Evolutionary conservation across 2,113 vertebrate species (phyloP), one percentile per base, ranked within the genome.

Genomic region (Amphiprion percula): DNA sequence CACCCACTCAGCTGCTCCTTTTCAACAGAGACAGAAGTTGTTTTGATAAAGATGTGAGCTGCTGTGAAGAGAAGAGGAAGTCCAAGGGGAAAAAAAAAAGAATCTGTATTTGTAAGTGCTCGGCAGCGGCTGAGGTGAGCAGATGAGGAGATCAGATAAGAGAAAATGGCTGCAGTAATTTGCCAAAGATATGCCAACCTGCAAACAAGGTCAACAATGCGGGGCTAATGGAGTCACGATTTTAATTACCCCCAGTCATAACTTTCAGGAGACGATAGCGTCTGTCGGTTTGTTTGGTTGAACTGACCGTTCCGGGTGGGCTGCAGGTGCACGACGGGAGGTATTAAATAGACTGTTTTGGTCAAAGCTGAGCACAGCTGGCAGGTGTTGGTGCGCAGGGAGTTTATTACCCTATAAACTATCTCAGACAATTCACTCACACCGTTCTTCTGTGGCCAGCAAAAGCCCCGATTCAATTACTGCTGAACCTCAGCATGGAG

Each of bases 371-470:
- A 92, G 81, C 81, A 58, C 91, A 92, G 94, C 93, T 93, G 93
- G 88, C 91, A 87, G 89, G 90, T 87, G 90, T 68, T 84, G 81
- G 55, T 64, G 61, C 47, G 72, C 68, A 83, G 77, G 90, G 86
- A 90, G 77, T 94, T 94, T 92, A 93, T 91, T 89, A 90, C 85
- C 80, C 79, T 80, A 87, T 93, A 91, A 93, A 93, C 85, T 81
- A 88, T 79, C 79, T 5, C 50, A 80, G 85, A 82, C 85, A 79
- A 88, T 92, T 87, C 77, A 78, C 84, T 91, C 87, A 62, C 55
- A 64, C 62, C 54, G 50, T 37, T 88, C 88, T 87, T 86, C 84
- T 88, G 86, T 78, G 80, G 60, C 66, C 84, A 66, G 74, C 77
- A 65, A 85, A 87, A 73, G 61, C 80, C 82, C 82, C 59, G 55